Evolutionary conservation across 2,113 vertebrate genomes (phyloP).

Genomic region (Apodemus speciosus): DNA sequence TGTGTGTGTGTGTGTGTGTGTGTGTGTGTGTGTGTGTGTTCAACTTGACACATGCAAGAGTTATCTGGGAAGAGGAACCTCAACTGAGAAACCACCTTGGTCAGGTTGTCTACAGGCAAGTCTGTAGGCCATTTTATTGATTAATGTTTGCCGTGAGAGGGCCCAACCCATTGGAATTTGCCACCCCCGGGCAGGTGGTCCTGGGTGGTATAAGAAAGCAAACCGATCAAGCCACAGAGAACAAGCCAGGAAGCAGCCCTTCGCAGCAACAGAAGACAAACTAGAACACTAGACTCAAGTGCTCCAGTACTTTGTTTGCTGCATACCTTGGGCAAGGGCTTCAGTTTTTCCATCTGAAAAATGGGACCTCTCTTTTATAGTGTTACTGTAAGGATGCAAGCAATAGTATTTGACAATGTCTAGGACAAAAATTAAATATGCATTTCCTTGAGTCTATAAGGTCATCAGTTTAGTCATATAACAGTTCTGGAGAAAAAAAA

Average conservation of each 20-base stretch:
- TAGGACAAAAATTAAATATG: neutral
- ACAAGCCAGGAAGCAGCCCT: neutral
- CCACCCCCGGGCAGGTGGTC: neutral
- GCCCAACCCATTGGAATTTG: neutral
- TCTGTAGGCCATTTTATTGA: too few relatives aligned
- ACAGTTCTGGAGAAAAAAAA: constrained; percentile 1
- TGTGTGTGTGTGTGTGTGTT: neutral
- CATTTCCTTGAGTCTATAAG: constrained; percentile 39
- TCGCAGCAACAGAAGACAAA: neutral
- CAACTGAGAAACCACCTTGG: neutral
- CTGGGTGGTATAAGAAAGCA: neutral
- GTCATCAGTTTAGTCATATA: neutral
- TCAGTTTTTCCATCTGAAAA: constrained; percentile 21
- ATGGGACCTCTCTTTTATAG: neutral
- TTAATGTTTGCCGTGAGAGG: neutral
- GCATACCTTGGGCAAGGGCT: neutral
- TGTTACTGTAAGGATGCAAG: neutral
- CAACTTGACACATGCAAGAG: neutral
- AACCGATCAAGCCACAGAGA: neutral
- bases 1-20: neutral
- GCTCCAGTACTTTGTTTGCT: neutral
- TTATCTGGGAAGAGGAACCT: neutral
- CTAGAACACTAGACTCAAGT: neutral
- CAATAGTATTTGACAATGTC: neutral
- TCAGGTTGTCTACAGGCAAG: neutral